These are phyloP conservation scores for Halichoeres trimaculatus DNA, from an alignment of 2,113 vertebrate genomes.

Conservation along the genomic window DNA sequence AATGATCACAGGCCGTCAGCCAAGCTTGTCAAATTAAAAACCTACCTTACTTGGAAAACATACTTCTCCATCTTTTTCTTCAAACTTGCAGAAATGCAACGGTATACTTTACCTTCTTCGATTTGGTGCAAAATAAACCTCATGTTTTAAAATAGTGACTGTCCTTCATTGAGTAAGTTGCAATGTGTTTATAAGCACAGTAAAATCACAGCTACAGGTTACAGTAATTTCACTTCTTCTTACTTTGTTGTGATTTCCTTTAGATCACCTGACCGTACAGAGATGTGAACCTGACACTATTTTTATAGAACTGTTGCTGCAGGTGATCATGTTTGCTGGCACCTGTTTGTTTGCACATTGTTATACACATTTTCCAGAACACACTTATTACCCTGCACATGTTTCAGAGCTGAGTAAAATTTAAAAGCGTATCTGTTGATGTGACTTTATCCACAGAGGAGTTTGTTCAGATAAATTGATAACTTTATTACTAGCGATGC, in stretches of 20 bases:
- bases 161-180: constrained; percentile 18
- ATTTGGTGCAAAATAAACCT: constrained; percentile 10
- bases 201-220: constrained; percentile 61
- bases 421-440: constrained; percentile 19
- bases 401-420: constrained; percentile 42
- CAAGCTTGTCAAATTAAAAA: constrained; percentile 63
- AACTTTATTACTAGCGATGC: constrained; percentile 43
- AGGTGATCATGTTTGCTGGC: constrained; percentile 49
- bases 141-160: constrained; percentile 13
- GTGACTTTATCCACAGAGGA: constrained; percentile 23
- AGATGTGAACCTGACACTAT: constrained; percentile 51
- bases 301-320: constrained; percentile 63
- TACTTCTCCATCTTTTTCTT: constrained; percentile 59
- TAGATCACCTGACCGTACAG: constrained; percentile 54
- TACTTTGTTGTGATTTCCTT: constrained; percentile 69
- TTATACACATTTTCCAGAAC: constrained; percentile 35
- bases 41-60: constrained; percentile 66
- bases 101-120: constrained; percentile 30
- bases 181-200: constrained; percentile 44
- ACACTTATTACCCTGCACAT: constrained; percentile 41
- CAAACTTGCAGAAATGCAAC: constrained; percentile 43
- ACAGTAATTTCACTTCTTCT: constrained; percentile 60
- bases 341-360: constrained; percentile 55
- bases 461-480: constrained; percentile 16
- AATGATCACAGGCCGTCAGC: constrained; percentile 63